Percentiles rank a stretch among this genome's conserved stretches.
phyloP scores from a whole-genome alignment of 1,140 invertebrate species.

The Papilio xuthus region DNA sequence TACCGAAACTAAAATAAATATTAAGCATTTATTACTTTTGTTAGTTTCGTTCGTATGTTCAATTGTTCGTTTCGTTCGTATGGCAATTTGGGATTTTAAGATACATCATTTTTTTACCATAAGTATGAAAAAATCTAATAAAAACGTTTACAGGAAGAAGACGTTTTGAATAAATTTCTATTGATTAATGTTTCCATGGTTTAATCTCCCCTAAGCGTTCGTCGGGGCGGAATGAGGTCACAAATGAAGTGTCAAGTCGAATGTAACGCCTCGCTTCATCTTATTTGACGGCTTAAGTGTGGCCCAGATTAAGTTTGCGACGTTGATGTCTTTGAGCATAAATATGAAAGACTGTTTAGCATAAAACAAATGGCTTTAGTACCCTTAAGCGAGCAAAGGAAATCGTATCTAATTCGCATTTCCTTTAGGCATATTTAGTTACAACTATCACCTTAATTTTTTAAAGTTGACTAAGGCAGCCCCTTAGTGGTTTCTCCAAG shows the following conservation, averaged over 20 bases:
- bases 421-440: background rate
- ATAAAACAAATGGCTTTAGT: slow-evolving; percentile 18
- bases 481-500: background rate
- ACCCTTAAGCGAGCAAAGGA: background rate
- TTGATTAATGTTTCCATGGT: slow-evolving; percentile 41
- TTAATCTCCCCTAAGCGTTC: slow-evolving; percentile 40
- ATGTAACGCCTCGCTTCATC: slow-evolving; percentile 60
- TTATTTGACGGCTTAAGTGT: slow-evolving; percentile 65
- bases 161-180: slow-evolving; percentile 24
- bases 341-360: slow-evolving; percentile 25
- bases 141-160: background rate
- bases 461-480: too few relatives aligned
- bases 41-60: too few relatives aligned
- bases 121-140: slow-evolving; percentile 8
- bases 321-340: slow-evolving; percentile 31
- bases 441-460: background rate
- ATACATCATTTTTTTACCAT: background rate
- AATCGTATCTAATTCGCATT: background rate
- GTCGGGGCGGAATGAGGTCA: slow-evolving; percentile 41
- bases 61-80: too few relatives aligned
- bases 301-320: slow-evolving; percentile 52
- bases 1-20: background rate
- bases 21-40: too few relatives aligned
- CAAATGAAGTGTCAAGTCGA: slow-evolving; percentile 54
- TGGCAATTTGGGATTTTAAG: background rate